A percentile compares a stretch with the other conserved stretches of the same genome.
Evolutionary conservation across 2,113 vertebrate genomes (phyloP).

Genomic region (Helogale parvula): DNA sequence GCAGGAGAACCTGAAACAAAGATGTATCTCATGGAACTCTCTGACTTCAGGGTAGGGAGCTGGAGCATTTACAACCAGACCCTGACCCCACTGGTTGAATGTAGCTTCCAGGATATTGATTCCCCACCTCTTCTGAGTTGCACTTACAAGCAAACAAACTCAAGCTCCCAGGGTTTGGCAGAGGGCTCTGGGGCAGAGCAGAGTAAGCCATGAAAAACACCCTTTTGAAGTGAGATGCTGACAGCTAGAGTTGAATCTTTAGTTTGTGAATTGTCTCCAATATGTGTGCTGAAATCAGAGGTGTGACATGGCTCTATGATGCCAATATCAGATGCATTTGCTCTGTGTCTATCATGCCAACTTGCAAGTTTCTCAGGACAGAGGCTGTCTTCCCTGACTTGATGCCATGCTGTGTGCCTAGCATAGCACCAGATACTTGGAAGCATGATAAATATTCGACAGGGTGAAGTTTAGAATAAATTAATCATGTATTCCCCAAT

Average conservation of each 20-base stretch:
- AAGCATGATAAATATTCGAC: neutral
- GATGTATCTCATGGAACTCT: neutral
- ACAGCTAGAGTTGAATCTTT: neutral
- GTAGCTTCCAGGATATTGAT: neutral
- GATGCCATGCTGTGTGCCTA: neutral
- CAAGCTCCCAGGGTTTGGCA: neutral
- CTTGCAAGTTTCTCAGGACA: neutral
- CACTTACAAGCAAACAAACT: neutral
- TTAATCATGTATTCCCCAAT: neutral
- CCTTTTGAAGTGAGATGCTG: neutral
- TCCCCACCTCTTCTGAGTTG: neutral
- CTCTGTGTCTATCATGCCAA: neutral
- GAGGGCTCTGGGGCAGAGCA: neutral
- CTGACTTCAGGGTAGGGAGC: neutral
- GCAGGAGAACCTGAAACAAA: neutral
- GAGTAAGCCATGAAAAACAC: neutral
- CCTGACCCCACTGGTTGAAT: neutral
- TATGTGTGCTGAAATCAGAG: neutral
- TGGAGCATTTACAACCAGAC: neutral
- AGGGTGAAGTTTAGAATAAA: slow-evolving; percentile 22
- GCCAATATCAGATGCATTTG: neutral
- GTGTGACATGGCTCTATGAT: neutral
- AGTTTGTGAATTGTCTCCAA: neutral
- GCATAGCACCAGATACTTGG: neutral
- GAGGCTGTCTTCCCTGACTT: neutral